A percentile compares a stretch with the other conserved stretches of the same genome.
phyloP scores from a whole-genome alignment of 2,113 vertebrate species.

The Lathamus discolor region DNA sequence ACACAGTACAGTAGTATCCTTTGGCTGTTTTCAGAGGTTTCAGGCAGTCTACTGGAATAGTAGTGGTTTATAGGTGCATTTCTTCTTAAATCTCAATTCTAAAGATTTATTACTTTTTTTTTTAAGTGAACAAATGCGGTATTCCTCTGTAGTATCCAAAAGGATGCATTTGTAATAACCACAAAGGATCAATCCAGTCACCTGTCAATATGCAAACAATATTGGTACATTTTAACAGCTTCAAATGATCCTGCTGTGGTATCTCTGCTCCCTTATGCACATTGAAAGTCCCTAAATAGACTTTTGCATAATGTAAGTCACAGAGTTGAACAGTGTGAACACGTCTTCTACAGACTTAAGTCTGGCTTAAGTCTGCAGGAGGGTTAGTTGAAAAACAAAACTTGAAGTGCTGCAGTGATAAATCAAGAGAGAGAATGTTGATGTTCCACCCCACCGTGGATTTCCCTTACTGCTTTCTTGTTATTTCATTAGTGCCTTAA shows the following conservation, averaged over 20 bases:
- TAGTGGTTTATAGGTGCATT: background rate
- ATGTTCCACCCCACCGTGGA: background rate
- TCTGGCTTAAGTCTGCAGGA: background rate
- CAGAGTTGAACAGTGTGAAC: background rate
- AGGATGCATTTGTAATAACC: background rate
- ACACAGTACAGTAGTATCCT: background rate
- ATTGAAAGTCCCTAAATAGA: background rate
- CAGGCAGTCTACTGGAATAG: background rate
- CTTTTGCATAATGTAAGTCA: background rate
- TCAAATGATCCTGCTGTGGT: background rate
- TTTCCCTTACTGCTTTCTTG: background rate
- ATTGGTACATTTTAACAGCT: background rate
- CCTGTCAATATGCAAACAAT: background rate
- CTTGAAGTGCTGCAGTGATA: background rate
- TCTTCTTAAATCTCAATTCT: background rate
- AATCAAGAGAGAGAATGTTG: background rate
- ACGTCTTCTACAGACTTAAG: background rate
- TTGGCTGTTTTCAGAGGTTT: background rate
- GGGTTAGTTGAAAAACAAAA: slow-evolving; percentile 7
- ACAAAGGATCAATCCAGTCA: background rate
- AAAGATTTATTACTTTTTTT: background rate
- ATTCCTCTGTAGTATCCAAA: background rate
- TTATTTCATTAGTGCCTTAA: background rate
- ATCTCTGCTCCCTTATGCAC: background rate
- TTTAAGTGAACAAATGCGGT: background rate